Percentiles rank a stretch among this genome's conserved stretches.
phyloP scores from a whole-genome alignment of 2,113 vertebrate genomes.

The Tonatia bakeri region DNA sequence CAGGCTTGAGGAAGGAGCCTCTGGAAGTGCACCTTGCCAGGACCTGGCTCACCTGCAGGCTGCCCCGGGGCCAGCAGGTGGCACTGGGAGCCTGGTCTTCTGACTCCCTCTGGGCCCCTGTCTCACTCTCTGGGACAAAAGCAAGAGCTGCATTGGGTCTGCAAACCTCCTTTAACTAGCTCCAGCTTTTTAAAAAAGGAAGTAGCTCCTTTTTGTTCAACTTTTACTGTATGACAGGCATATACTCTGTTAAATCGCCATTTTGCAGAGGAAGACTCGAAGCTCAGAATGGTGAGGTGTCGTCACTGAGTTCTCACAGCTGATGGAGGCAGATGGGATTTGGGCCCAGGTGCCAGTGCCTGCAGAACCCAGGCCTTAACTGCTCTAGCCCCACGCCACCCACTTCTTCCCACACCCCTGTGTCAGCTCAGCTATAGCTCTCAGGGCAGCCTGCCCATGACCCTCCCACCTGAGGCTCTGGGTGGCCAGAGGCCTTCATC shows the following conservation, averaged over 20 bases:
- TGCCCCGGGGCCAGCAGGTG: slow-evolving; percentile 4
- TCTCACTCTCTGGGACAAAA: neutral
- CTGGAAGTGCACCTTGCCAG: neutral
- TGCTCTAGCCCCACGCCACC: neutral
- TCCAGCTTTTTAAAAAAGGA: neutral
- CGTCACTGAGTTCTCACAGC: neutral
- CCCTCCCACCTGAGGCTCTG: neutral
- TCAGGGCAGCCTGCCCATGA: neutral
- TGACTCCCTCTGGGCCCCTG: neutral
- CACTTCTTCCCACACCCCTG: neutral
- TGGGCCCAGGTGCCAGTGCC: neutral
- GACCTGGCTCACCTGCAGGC: neutral
- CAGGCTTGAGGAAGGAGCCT: neutral
- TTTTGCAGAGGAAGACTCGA: neutral
- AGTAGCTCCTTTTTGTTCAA: neutral
- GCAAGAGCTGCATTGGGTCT: neutral
- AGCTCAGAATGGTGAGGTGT: neutral
- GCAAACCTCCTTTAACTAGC: neutral
- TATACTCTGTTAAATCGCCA: neutral
- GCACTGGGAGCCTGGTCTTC: neutral
- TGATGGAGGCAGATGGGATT: neutral
- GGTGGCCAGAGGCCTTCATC: neutral
- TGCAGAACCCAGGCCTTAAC: neutral
- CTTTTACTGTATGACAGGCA: neutral
- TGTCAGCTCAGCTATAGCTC: neutral